A percentile compares a stretch with the other conserved stretches of the same genome.
Evolutionary conservation across 2,888 invertebrate genomes (phyloP).

Genomic region (Sylvicola cinctus): DNA sequence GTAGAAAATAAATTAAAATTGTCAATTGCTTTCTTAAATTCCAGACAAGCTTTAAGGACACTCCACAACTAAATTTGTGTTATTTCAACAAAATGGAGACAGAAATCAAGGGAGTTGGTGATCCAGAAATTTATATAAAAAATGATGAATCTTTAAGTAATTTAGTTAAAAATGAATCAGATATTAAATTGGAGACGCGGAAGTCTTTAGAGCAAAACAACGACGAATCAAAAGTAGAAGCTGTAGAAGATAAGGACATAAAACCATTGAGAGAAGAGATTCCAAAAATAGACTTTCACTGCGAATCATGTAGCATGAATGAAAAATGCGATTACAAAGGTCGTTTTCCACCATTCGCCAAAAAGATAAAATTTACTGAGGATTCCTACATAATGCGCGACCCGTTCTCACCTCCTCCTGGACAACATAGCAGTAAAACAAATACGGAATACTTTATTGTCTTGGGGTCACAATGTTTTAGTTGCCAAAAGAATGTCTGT

Average conservation of each 20-base stretch:
- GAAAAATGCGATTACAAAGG: slow-evolving; percentile 64
- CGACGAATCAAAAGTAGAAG: slow-evolving; percentile 7
- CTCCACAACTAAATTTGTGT: no score
- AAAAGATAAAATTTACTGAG: slow-evolving; percentile 43
- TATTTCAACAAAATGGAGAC: no score
- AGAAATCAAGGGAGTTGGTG: no score
- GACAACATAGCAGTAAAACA: slow-evolving; percentile 19
- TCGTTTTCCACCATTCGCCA: slow-evolving; percentile 47
- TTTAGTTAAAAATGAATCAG: no score
- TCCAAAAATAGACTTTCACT: slow-evolving; percentile 27
- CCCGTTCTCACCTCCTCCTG: slow-evolving; percentile 50
- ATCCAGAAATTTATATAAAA: no score
- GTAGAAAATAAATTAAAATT: neutral
- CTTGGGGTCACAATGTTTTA: slow-evolving; percentile 52
- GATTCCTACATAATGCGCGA: slow-evolving; percentile 66
- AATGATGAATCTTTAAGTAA: no score
- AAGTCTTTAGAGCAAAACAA: slow-evolving; percentile 4
- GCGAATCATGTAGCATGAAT: slow-evolving; percentile 38
- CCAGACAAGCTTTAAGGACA: no score
- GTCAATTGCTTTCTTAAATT: neutral
- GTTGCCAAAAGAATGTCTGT: slow-evolving; percentile 50
- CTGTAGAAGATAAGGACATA: no score
- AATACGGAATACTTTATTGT: slow-evolving; percentile 50
- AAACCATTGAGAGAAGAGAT: slow-evolving; percentile 16
- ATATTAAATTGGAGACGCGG: no score